Base-by-base conservation (phyloP, 2,113 vertebrate genomes). In the Geococcyx californianus region DNA sequence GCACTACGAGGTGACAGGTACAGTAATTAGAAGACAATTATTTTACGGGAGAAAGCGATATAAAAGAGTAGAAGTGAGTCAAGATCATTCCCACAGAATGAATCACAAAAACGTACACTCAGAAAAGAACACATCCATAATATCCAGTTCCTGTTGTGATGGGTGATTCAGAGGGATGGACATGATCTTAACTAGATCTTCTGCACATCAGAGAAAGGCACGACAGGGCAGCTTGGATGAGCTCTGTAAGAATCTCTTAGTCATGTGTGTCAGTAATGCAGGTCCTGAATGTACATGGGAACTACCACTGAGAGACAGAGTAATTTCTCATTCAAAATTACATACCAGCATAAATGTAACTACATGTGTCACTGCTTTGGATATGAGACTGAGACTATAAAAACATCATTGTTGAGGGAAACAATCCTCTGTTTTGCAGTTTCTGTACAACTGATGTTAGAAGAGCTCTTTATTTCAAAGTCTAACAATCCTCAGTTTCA, bases 31-130 rank as follows among this genome's bases (percentile, higher is more conserved):
- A 87, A 89, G 74, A 54, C 34, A 54, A 81, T 59, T 90, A 72
- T 90, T 93, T 90, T 44, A 80, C 86, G 36, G 40, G 36, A 88
- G 58, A 93, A 92, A 83, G 28, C 31, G 24, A 63, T 56, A 24
- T 56, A 60, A 56, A 42, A 91, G 34, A 49, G 23, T 25, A 91
- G 52, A 51, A 78, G 44, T n/a, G 34, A 96, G 58, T 79, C 26
- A 83, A 58, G 36, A 69, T 83, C 9, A 88, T 87, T 91, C 78
- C 49, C 90, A 68, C 10, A 69, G 62, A 93, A 83, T 49, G 31
- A 85, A 87, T 91, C 24, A 90, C 44, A 17, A 81, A 67, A 69
- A 84, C 51, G 24, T 23, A 83, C 52, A 58, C 28, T 63, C 64
- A 63, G 64, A 70, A 70, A 66, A 52, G 25, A 80, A 91, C 47